Evolutionary conservation across 2,888 invertebrate genomes (phyloP).

Genomic region (Tiphia femorata): DNA sequence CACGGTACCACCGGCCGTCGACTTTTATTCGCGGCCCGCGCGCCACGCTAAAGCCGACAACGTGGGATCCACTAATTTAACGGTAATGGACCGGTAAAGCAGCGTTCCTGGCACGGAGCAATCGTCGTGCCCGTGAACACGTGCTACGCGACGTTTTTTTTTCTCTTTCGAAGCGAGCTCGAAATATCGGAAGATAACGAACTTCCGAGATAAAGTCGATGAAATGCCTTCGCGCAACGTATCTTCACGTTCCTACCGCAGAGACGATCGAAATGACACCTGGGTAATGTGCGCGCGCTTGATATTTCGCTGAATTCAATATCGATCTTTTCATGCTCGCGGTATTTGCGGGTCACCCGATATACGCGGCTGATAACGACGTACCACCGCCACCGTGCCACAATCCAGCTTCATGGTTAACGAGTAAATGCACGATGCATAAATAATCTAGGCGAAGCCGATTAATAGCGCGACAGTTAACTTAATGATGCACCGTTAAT

Average conservation of each 20-base stretch:
- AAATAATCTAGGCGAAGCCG: constrained; percentile 28
- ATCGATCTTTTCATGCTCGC: no score
- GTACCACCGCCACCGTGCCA: background rate
- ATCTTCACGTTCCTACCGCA: no score
- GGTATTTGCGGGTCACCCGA: no score
- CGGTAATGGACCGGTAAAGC: constrained; percentile 1
- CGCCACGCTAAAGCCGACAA: background rate
- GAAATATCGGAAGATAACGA: no score
- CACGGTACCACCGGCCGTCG: no score
- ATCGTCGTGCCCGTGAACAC: no score
- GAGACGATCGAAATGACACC: no score
- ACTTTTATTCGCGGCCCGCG: background rate
- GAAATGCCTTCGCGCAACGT: no score
- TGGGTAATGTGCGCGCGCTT: background rate
- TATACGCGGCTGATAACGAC: background rate
- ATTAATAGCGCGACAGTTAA: constrained; percentile 37
- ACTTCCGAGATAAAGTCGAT: no score
- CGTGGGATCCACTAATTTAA: background rate
- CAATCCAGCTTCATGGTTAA: constrained; percentile 8
- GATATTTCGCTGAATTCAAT: background rate
- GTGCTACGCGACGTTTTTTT: no score
- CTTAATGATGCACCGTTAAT: constrained; percentile 38
- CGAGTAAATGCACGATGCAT: constrained; percentile 33
- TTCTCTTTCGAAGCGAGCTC: no score
- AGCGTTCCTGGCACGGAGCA: no score